Percentiles rank a stretch among this genome's conserved stretches.
These are phyloP conservation scores for Echinarachnius parma DNA, from an alignment of 53 echinoderm and acorn worm species.

Conservation along the genomic window DNA sequence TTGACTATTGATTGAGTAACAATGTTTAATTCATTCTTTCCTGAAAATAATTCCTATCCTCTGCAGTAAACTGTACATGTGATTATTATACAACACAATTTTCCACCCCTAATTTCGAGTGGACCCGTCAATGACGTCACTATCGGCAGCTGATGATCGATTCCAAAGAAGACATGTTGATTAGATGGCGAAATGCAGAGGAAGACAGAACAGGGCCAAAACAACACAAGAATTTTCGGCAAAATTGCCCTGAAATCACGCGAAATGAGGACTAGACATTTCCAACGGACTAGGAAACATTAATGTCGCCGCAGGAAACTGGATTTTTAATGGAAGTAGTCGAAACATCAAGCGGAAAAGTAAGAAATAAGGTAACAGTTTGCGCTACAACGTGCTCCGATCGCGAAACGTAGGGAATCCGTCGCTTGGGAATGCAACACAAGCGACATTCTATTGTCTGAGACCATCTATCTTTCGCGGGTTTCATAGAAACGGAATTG, in stretches of 20 bases:
- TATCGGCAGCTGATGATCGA: constrained; percentile 35
- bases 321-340: constrained; percentile 35
- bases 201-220: constrained; percentile 7
- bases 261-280: constrained; percentile 26
- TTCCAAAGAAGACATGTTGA: constrained; percentile 45
- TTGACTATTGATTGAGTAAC: too few relatives aligned
- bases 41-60: too few relatives aligned
- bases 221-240: constrained; percentile 41
- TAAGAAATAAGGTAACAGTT: constrained; percentile 34
- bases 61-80: too few relatives aligned
- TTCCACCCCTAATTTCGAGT: constrained; percentile 5
- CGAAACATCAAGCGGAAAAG: constrained; percentile 7
- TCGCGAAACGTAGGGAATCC: constrained; percentile 30
- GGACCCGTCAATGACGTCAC: constrained; percentile 36
- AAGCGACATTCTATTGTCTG: constrained; percentile 34
- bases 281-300: constrained; percentile 20
- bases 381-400: constrained; percentile 37
- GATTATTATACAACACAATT: too few relatives aligned
- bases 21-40: too few relatives aligned
- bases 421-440: constrained; percentile 50
- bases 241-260: constrained; percentile 36
- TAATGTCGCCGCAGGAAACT: neutral
- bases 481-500: constrained; percentile 48
- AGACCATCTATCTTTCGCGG: constrained; percentile 40
- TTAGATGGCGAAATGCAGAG: constrained; percentile 50